Evolutionary conservation across 2,888 invertebrate species (phyloP).

Genomic region (Lasioglossum zephyrum): DNA sequence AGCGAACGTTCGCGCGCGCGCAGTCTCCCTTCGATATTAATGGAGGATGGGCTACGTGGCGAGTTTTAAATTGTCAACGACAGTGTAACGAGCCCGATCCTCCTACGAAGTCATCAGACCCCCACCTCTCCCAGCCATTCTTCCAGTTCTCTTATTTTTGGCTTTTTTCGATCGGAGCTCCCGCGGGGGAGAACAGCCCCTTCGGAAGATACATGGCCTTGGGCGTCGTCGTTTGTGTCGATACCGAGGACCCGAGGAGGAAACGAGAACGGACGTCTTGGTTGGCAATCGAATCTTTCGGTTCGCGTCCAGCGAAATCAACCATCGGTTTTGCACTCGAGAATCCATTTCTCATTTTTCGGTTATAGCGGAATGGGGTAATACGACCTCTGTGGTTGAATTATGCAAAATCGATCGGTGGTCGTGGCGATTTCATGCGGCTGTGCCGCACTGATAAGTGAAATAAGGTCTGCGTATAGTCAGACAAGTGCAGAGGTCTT

Average conservation of each 20-base stretch:
- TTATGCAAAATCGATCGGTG: slow-evolving; percentile 3
- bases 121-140: background rate
- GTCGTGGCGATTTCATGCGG: background rate
- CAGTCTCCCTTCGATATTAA: slow-evolving; percentile 49
- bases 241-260: background rate
- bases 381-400: slow-evolving; percentile 1
- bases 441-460: background rate
- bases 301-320: background rate
- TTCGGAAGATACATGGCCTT: background rate
- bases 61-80: slow-evolving; percentile 50
- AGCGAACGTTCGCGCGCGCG: slow-evolving; percentile 10
- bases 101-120: background rate
- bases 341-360: slow-evolving; percentile 12
- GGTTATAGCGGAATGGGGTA: background rate
- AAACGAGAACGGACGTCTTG: background rate
- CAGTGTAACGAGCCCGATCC: slow-evolving; percentile 28
- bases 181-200: background rate
- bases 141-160: background rate
- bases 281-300: background rate
- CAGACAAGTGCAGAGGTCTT: background rate
- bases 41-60: slow-evolving; percentile 37
- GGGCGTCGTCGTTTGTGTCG: background rate
- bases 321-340: background rate
- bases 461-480: slow-evolving; percentile 1
- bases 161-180: background rate